Conservation (phyloP, 2,888 invertebrate species). For the Tetragonisca angustula region DNA sequence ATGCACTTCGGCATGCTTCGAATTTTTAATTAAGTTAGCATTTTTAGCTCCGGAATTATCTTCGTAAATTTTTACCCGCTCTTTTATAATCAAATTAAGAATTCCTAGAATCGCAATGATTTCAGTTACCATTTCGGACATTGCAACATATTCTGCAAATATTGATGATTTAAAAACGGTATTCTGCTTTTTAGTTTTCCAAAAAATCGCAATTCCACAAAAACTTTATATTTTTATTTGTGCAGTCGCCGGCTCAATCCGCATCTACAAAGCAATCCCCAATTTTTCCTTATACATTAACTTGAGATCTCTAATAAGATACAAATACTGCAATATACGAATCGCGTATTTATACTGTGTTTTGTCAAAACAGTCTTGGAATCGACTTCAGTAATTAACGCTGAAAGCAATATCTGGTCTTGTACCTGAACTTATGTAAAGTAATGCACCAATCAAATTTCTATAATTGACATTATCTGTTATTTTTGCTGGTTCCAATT, state of each 20-base stretch:
- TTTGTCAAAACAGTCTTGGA: conserved; percentile 46
- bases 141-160: no score
- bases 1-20: no score
- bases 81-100: no score
- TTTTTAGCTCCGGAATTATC: no score
- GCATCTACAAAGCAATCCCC: conserved; percentile 50
- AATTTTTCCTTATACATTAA: conserved; percentile 29
- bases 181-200: no score
- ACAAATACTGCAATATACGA: conserved; percentile 55
- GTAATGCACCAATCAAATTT: conserved; percentile 50
- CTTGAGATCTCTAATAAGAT: conserved; percentile 44
- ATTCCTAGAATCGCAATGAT: no score
- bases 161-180: no score
- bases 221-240: no score
- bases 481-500: neutral
- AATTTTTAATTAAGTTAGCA: no score
- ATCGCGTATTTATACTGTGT: conserved; percentile 55
- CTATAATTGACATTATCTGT: conserved; percentile 28
- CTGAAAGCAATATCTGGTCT: conserved; percentile 46
- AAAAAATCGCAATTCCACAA: no score
- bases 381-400: conserved; percentile 56
- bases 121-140: no score
- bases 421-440: conserved; percentile 50
- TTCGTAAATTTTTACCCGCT: no score
- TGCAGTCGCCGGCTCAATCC: conserved; percentile 47